phyloP scores from a whole-genome alignment of 2,888 invertebrate species.

The Hyppa rectilinea region DNA sequence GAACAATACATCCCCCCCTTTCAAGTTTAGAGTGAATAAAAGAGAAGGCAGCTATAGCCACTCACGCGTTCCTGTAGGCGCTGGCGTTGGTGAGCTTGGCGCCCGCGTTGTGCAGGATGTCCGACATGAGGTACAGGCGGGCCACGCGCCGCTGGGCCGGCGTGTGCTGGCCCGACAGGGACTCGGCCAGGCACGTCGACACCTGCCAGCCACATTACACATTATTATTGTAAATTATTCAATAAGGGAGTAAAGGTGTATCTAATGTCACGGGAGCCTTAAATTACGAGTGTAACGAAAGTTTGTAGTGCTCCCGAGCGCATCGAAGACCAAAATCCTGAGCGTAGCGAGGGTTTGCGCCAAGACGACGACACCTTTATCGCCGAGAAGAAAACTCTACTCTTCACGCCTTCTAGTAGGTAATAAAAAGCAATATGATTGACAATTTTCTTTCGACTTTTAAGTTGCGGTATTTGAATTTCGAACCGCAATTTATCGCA shows the following conservation, averaged over 20 bases:
- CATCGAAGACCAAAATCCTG: too few species aligned
- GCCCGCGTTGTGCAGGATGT: conserved; percentile 99
- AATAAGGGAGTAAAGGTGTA: neutral
- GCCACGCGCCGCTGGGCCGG: conserved; percentile 97
- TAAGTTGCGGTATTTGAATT: too few species aligned
- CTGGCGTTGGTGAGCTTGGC: conserved; percentile 99
- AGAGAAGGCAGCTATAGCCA: too few species aligned
- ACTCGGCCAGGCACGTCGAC: conserved; percentile 97
- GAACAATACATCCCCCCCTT: too few species aligned
- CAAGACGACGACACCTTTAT: too few species aligned
- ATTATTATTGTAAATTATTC: neutral
- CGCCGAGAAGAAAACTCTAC: too few species aligned
- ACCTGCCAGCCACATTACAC: conserved; percentile 85
- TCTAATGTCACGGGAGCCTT: neutral
- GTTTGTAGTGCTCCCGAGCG: neutral
- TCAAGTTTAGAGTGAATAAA: too few species aligned
- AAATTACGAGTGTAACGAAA: neutral
- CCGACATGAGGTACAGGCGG: conserved; percentile 98
- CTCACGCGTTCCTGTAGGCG: conserved; percentile 96
- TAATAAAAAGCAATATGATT: too few species aligned
- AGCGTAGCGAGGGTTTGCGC: too few species aligned
- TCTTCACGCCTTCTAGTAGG: too few species aligned
- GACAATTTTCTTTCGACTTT: too few species aligned
- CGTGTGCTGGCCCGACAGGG: conserved; percentile 94
- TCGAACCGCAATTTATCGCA: too few species aligned